phyloP scores from a whole-genome alignment of 2,888 invertebrate genomes.

The Xestoiulus laeticollis region DNA sequence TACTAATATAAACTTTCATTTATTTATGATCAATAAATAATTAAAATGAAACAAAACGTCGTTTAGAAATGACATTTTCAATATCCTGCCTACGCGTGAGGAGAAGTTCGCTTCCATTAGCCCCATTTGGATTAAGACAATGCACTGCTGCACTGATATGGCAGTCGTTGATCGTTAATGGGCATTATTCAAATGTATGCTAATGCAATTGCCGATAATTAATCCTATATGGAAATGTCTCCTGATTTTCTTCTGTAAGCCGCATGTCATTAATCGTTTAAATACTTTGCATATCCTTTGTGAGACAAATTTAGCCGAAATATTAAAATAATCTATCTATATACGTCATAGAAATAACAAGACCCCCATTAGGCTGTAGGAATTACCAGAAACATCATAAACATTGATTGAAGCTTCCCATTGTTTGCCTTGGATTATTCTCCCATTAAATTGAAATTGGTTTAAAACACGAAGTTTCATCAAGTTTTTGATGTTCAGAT shows the following conservation, averaged over 20 bases:
- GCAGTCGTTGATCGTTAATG: not conserved
- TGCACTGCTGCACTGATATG: not conserved
- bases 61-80: not conserved
- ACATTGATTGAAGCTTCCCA: too few species aligned
- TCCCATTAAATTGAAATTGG: too few species aligned
- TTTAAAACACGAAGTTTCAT: too few species aligned
- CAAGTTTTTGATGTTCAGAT: too few species aligned
- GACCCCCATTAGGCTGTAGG: not conserved
- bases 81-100: not conserved
- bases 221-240: conserved; percentile 25
- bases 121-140: not conserved
- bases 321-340: not conserved
- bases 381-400: too few species aligned
- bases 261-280: not conserved
- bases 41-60: not conserved
- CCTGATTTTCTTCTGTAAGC: not conserved
- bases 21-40: not conserved
- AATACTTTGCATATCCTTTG: not conserved
- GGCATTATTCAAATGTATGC: conserved; percentile 28
- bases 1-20: not conserved
- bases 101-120: not conserved
- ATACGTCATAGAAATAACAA: not conserved
- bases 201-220: conserved; percentile 35
- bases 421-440: too few species aligned
- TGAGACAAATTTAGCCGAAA: not conserved